Base-by-base conservation (phyloP, 2,113 vertebrate species). In the Laticauda colubrina region DNA sequence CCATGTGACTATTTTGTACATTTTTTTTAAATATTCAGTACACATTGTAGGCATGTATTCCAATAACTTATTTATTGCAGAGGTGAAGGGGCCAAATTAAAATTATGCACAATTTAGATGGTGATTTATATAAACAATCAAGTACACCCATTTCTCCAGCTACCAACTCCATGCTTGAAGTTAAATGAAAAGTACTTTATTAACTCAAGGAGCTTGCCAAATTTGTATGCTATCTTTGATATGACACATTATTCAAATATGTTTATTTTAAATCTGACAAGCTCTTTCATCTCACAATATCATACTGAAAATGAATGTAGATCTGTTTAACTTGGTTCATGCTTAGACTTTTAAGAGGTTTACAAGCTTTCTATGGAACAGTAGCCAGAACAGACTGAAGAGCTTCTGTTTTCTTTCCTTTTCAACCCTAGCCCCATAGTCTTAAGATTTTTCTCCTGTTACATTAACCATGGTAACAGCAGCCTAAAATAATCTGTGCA, bases 281-380 rank as follows among this genome's bases (percentile, higher is more conserved):
- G 51, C 12, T 53, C 12, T 64, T 48, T 69, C 23, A 20, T 64
- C 56, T 92, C 59, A 89, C 81, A 90, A 43, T 56, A 61, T 92
- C 81, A 56, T 48, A 56, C 12, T 59, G 51, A 93, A 94, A 95
- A 89, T 10, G 94, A 92, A 90, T 87, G 95, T 95, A 95, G 59
- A 3, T 95, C 89, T 93, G 95, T 94, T 91, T 95, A 93, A 96
- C 24, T 53, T 95, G 91, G 93, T 64, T 95, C 93, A 23, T 93
- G n/a, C 91, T 85, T 94, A 64, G 10, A 94, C 85, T 90, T 94
- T 94, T 93, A 96, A 95, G 95, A 96, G 94, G 92, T 56, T 93
- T 95, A 91, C 81, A 94, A 59, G 93, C 93, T 95, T 97, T 92
- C 94, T 95, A 96, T 43, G 85, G 81, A 96, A 92, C 93, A 95